A percentile compares a stretch with the other conserved stretches of the same genome.
Evolutionary conservation across 2,113 vertebrate species (phyloP).

Genomic region (Alectura lathami): DNA sequence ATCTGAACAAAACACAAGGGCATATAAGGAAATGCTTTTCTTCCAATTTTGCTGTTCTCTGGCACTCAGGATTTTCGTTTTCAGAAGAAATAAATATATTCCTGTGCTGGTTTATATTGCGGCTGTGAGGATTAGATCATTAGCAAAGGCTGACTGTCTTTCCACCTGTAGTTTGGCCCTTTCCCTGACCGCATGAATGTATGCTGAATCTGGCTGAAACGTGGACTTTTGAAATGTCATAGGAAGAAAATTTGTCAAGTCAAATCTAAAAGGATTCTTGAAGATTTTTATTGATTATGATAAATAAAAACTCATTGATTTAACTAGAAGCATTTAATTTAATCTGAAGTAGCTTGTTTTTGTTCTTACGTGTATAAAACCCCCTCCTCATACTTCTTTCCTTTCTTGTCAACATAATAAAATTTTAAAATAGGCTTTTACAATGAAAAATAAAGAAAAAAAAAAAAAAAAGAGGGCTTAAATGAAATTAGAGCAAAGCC

Average conservation of each 20-base stretch:
- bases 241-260: neutral
- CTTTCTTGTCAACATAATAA: neutral
- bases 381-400: neutral
- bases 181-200: neutral
- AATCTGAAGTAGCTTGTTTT: neutral
- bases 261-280: neutral
- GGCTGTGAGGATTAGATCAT: constrained; percentile 48
- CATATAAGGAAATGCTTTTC: neutral
- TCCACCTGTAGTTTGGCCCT: neutral
- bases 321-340: neutral
- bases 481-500: neutral
- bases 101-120: neutral
- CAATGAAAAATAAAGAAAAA: neutral
- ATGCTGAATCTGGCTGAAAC: neutral
- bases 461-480: neutral
- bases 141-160: neutral
- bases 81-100: constrained; percentile 55
- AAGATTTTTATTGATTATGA: neutral
- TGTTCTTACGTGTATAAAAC: neutral
- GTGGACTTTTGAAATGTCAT: neutral
- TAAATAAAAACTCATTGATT: neutral
- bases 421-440: neutral
- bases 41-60: constrained; percentile 46
- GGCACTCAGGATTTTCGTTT: constrained; percentile 49
- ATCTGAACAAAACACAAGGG: neutral